Conservation (phyloP, 2,113 vertebrate genomes). For the Caracal caracal region DNA sequence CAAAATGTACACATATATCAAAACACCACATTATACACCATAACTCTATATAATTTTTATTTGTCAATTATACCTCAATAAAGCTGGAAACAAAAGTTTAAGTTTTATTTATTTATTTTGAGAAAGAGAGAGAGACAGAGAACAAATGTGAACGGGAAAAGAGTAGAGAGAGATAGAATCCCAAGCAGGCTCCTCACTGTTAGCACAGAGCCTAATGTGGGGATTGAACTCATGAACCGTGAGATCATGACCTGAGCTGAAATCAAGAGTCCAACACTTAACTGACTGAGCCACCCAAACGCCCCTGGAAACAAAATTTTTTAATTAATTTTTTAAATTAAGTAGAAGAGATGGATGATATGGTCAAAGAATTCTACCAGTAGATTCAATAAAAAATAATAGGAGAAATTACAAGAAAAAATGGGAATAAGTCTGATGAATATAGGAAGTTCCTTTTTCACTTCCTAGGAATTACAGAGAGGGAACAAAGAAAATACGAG, state of each 20-base stretch:
- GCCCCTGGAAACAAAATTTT: neutral
- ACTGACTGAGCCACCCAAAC: no score
- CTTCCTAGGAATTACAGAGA: neutral
- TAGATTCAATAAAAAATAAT: neutral
- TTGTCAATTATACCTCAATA: neutral
- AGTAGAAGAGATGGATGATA: neutral
- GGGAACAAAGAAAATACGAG: neutral
- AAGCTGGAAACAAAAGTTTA: neutral
- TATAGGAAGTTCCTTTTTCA: neutral
- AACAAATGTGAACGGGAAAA: no score
- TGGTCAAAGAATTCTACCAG: neutral
- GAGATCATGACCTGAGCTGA: no score
- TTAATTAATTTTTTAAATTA: neutral
- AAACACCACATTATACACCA: neutral
- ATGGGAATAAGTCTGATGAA: neutral
- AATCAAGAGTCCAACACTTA: no score
- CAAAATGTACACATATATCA: neutral
- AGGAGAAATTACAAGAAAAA: neutral
- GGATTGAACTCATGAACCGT: no score
- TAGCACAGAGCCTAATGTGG: no score
- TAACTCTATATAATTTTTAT: neutral
- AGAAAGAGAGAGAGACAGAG: no score
- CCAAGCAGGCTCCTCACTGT: no score
- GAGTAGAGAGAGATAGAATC: no score
- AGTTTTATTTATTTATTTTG: no score